Evolutionary conservation across 2,113 vertebrate species (phyloP), one percentile per base, ranked within the genome.

Genomic region (Gnathonemus echidnorhynchus): DNA sequence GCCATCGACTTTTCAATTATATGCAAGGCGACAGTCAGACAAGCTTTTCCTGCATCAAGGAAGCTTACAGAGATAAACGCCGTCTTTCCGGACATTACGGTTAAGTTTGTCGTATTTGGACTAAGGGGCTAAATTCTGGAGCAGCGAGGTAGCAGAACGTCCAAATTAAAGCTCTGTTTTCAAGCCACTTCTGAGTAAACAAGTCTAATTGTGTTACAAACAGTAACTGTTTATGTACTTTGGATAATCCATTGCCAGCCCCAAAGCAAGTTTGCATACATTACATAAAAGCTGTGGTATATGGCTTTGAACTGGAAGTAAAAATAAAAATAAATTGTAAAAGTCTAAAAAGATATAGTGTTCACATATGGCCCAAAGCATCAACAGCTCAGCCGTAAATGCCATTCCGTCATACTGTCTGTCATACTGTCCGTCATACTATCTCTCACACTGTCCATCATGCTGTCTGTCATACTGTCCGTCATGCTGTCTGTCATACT

Each of bases 1-100:
- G 85, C 10, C 70, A 88, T 88, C 77, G 89, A 90, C 49, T 27
- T 90, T 74, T 85, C 46, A 52, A 27, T 85, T 31, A 88, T 46
- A 70, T 53, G 88, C 88, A 31, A 88, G 27, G 53, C 11, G 48
- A 21, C 45, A 21, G 56, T 46, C 56, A 45, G 19, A 21, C 35
- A 88, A 31, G 27, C 9, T 46, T 48, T 31, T 56, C 45, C 62
- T 6, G 31, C 21, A 24, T n/a, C 74, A 53, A 53, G 45, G 31
- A 42, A 53, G 2, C 46, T 35, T 52, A 49, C 2, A 50, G 42
- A 31, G 62, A 49, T 48, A 70, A n/a, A 48, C 24, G 8, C 21
- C 19, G 8, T 83, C 24, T 83, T 52, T 42, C n/a, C 2, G 3
- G 35, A 24, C 5, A 3, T 17, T 35, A 15, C 35, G 15, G 21